Percentiles rank a stretch among this genome's conserved stretches.
Evolutionary conservation across 1,140 invertebrate species (phyloP).

Genomic region (Drosophila micromelanica): DNA sequence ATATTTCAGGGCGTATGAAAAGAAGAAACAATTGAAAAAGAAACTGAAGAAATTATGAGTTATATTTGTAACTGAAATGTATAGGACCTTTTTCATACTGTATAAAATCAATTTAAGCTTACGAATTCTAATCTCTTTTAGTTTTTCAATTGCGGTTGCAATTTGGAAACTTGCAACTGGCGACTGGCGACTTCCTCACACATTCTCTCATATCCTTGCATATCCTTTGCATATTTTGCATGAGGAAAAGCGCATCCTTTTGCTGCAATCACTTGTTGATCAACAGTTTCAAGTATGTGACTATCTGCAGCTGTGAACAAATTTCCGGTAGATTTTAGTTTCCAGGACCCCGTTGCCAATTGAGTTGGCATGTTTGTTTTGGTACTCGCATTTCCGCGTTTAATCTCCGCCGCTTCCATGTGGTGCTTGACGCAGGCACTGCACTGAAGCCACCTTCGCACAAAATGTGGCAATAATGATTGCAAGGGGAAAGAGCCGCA

Average conservation of each 20-base stretch:
- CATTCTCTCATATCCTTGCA: conserved; percentile 28
- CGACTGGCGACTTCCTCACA: conserved; percentile 48
- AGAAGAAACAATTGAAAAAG: not conserved
- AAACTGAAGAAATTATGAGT: conserved; percentile 3
- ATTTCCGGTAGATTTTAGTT: conserved; percentile 66
- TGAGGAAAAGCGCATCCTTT: conserved; percentile 30
- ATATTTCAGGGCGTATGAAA: conserved; percentile 6
- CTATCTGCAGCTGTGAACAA: conserved; percentile 44
- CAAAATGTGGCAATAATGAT: conserved; percentile 75
- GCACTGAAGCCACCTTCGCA: conserved; percentile 46
- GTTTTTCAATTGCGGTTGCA: conserved; percentile 22
- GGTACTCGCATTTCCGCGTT: conserved; percentile 61
- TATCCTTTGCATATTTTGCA: conserved; percentile 62
- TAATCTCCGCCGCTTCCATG: conserved; percentile 70
- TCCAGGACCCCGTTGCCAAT: not conserved
- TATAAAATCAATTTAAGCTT: conserved; percentile 19
- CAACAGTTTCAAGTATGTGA: conserved; percentile 30
- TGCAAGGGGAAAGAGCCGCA: conserved; percentile 21
- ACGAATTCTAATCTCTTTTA: not conserved
- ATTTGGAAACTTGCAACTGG: conserved; percentile 53
- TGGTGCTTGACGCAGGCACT: conserved; percentile 1
- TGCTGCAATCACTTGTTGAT: conserved; percentile 72
- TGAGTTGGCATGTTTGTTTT: conserved; percentile 14
- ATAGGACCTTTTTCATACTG: too few species aligned
- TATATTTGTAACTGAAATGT: not conserved